Evolutionary conservation across 1,140 invertebrate genomes (phyloP).

Genomic region (Platorchestia sp.): DNA sequence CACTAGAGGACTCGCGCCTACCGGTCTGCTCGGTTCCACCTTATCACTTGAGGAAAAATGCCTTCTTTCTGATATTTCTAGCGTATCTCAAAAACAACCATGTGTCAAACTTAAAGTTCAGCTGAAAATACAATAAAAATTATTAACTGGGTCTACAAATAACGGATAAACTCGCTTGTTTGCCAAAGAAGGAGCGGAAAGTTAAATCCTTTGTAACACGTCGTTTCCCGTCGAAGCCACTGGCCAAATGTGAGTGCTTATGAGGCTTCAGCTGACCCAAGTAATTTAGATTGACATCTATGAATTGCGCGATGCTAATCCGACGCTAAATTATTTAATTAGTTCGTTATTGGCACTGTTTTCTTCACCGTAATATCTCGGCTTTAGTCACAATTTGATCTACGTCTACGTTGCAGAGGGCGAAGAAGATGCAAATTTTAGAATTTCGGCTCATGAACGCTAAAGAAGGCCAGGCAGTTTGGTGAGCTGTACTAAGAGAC

Average conservation of each 20-base stretch:
- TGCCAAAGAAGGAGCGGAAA: neutral
- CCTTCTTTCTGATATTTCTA: neutral
- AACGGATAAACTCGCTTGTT: neutral
- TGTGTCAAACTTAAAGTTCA: neutral
- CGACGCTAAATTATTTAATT: neutral
- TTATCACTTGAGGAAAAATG: neutral
- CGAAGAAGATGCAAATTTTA: neutral
- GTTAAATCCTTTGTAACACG: conserved; percentile 30
- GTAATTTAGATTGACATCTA: neutral
- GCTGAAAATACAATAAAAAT: neutral
- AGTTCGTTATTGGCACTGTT: neutral
- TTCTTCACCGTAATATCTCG: neutral
- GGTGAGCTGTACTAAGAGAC: conserved; percentile 44
- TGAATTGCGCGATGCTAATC: neutral
- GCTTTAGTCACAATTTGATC: neutral
- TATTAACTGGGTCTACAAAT: neutral
- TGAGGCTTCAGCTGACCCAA: neutral
- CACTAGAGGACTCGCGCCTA: conserved; percentile 35
- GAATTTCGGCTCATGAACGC: conserved; percentile 35
- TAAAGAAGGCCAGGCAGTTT: conserved; percentile 35
- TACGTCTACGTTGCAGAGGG: neutral
- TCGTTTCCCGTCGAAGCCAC: conserved; percentile 18
- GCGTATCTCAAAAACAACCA: neutral
- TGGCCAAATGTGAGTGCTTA: conserved; percentile 17
- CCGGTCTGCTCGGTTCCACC: neutral